Evolutionary conservation across 2,113 vertebrate genomes (phyloP).

Genomic region (Garra rufa): DNA sequence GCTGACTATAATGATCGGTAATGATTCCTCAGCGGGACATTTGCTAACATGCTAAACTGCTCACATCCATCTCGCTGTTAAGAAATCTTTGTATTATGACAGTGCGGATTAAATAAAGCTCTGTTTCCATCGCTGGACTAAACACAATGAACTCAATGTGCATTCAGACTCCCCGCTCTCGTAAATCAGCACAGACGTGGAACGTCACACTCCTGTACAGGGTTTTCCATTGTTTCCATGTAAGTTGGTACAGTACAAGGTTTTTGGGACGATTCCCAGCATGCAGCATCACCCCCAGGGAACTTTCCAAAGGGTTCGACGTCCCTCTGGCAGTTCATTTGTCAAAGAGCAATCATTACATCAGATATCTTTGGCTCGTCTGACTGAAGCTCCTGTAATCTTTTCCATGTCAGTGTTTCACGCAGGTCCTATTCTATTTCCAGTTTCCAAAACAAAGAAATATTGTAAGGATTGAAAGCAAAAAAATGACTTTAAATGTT

Average conservation of each 20-base stretch:
- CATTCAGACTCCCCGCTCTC: neutral
- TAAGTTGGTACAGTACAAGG: neutral
- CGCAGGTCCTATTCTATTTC: neutral
- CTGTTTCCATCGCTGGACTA: neutral
- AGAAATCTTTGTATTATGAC: neutral
- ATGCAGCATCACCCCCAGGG: neutral
- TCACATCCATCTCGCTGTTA: neutral
- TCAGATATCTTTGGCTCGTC: slow-evolving; percentile 3
- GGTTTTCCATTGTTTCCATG: neutral
- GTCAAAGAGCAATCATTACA: neutral
- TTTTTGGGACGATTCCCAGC: neutral
- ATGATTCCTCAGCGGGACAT: neutral
- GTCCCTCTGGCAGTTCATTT: neutral
- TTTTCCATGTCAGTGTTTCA: slow-evolving; percentile 1
- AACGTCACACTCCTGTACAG: neutral
- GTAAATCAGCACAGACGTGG: neutral
- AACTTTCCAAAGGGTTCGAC: neutral
- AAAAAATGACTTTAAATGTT: neutral
- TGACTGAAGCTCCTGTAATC: neutral
- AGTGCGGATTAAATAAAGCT: neutral
- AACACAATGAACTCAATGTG: neutral
- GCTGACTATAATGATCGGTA: neutral
- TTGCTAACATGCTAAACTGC: neutral
- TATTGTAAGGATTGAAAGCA: neutral
- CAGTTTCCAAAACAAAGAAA: neutral